A percentile compares a stretch with the other conserved stretches of the same genome.
These are phyloP conservation scores for Vicugna pacos DNA, from an alignment of 2,113 vertebrate species.

Conservation along the genomic window DNA sequence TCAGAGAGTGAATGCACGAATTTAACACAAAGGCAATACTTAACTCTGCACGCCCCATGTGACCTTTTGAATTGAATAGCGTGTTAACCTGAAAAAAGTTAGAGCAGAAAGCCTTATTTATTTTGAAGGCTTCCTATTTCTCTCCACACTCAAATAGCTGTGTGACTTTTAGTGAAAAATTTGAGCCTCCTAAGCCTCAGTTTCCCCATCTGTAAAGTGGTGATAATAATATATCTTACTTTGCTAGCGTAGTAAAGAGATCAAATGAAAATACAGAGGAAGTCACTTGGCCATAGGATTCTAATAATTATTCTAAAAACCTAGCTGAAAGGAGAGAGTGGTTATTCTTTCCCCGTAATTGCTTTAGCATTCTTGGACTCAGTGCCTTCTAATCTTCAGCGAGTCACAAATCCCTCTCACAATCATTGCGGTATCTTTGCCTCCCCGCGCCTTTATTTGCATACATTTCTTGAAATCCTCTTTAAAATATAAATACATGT, in stretches of 20 bases:
- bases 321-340: neutral
- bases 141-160: neutral
- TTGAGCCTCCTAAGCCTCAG: neutral
- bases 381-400: neutral
- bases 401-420: neutral
- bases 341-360: neutral
- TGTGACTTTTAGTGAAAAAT: neutral
- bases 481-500: neutral
- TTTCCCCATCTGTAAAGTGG: conserved; percentile 31
- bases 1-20: neutral
- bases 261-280: neutral
- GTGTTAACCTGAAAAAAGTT: neutral
- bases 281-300: neutral
- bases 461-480: conserved; percentile 6
- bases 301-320: neutral
- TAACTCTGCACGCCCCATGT: neutral
- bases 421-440: neutral
- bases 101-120: neutral
- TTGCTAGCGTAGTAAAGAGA: neutral
- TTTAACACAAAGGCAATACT: conserved; percentile 12
- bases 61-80: neutral
- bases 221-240: neutral
- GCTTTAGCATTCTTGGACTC: neutral
- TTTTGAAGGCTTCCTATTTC: neutral
- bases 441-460: neutral